Percentiles rank a stretch among this genome's conserved stretches.
Evolutionary conservation across 2,888 invertebrate genomes (phyloP).

Genomic region (Spicauda simplicius): DNA sequence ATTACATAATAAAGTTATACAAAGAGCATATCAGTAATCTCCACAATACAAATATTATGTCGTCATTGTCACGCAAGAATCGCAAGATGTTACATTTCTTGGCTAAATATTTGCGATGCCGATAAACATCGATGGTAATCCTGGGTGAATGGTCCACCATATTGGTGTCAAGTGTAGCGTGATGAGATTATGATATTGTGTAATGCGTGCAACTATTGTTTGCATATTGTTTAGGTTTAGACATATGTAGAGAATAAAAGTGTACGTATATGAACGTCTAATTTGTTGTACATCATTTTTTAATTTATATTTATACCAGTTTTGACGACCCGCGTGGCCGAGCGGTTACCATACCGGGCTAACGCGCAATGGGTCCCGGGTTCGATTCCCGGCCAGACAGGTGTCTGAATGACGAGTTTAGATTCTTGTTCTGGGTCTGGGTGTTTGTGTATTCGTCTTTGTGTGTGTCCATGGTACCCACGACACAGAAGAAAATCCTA

Average conservation of each 20-base stretch:
- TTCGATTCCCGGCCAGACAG: too few relatives aligned
- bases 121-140: constrained; percentile 78
- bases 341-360: too few relatives aligned
- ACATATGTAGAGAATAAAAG: background rate
- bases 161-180: constrained; percentile 83
- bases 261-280: too few relatives aligned
- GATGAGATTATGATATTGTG: constrained; percentile 78
- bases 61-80: constrained; percentile 65
- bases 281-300: too few relatives aligned
- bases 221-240: constrained; percentile 20
- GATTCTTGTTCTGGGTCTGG: too few relatives aligned
- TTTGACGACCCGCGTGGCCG: too few relatives aligned
- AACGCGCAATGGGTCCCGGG: too few relatives aligned
- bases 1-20: constrained; percentile 47
- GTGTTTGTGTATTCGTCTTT: too few relatives aligned
- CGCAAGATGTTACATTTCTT: constrained; percentile 55
- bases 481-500: too few relatives aligned
- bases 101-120: constrained; percentile 69
- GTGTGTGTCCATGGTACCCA: too few relatives aligned
- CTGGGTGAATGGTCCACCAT: constrained; percentile 59
- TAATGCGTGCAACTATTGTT: constrained; percentile 48
- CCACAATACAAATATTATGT: constrained; percentile 75
- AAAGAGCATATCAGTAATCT: constrained; percentile 62
- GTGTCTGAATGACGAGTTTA: too few relatives aligned
- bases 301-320: too few relatives aligned